These are phyloP conservation scores for Catharus fuscescens DNA, from an alignment of 2,113 vertebrate genomes.

Conservation along the genomic window DNA sequence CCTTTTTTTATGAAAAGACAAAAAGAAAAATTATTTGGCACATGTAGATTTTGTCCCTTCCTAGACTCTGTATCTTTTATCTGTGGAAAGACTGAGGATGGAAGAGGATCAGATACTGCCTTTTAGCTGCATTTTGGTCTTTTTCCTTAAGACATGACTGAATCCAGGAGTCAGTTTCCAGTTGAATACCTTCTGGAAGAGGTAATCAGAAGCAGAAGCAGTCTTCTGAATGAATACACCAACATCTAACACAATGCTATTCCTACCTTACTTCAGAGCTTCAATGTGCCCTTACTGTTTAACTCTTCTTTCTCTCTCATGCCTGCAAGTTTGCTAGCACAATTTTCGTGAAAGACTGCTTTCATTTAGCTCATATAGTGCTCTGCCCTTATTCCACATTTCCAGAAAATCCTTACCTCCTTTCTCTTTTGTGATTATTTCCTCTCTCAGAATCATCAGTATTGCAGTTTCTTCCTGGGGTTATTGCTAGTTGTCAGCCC, in stretches of 20 bases:
- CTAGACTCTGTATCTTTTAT: not conserved
- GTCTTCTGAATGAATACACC: not conserved
- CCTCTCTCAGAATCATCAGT: not conserved
- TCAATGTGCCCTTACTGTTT: not conserved
- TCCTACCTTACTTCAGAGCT: not conserved
- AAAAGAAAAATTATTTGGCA: not conserved
- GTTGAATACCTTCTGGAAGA: not conserved
- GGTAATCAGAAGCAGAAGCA: not conserved
- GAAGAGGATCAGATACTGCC: not conserved
- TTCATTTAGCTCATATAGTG: not conserved
- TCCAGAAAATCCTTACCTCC: not conserved
- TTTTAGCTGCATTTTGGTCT: not conserved
- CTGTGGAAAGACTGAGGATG: not conserved
- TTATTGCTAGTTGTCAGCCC: not conserved
- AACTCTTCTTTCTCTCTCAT: not conserved
- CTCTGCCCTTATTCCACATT: not conserved
- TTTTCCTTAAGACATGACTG: not conserved
- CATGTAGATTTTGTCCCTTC: not conserved
- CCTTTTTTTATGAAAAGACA: not conserved
- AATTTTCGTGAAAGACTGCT: not conserved
- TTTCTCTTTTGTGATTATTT: not conserved
- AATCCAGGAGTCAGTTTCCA: not conserved
- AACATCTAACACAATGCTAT: not conserved
- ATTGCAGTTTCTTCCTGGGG: not conserved
- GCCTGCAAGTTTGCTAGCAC: not conserved